Evolutionary conservation across 2,888 invertebrate species (phyloP).

Genomic region (Chrysina gloriosa): DNA sequence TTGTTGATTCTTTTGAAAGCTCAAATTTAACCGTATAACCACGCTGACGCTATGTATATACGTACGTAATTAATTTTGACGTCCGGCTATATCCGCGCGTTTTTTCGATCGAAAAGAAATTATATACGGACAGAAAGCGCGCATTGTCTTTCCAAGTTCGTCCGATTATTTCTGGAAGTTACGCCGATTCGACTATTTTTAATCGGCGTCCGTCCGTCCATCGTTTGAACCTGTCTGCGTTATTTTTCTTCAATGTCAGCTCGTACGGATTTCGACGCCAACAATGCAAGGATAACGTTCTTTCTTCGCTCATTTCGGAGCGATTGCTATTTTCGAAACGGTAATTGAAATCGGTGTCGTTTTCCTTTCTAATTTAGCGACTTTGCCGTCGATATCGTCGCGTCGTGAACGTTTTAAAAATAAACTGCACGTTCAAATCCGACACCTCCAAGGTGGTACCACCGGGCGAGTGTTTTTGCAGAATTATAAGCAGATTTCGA

Average conservation of each 20-base stretch:
- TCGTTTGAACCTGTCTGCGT: constrained; percentile 26
- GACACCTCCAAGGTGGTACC: too few species aligned
- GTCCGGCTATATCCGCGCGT: background rate
- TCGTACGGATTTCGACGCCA: constrained; percentile 30
- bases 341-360: constrained; percentile 11
- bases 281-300: constrained; percentile 25
- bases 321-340: constrained; percentile 14
- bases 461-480: too few species aligned
- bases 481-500: too few species aligned
- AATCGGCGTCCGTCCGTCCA: constrained; percentile 5
- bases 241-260: constrained; percentile 36
- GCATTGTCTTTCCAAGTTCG: constrained; percentile 29
- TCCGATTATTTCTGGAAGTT: constrained; percentile 29
- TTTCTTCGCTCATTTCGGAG: background rate
- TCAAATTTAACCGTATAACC: background rate
- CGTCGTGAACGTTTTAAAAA: background rate
- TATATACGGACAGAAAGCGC: background rate
- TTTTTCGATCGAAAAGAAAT: background rate
- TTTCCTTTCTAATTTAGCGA: background rate
- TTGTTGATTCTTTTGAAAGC: constrained; percentile 8
- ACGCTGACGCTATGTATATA: too few species aligned
- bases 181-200: constrained; percentile 31
- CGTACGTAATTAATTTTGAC: constrained; percentile 19
- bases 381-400: background rate
- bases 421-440: background rate